phyloP scores from a whole-genome alignment of 2,797 vertebrate genomes.

The Melanotaenia parkinsoni region DNA sequence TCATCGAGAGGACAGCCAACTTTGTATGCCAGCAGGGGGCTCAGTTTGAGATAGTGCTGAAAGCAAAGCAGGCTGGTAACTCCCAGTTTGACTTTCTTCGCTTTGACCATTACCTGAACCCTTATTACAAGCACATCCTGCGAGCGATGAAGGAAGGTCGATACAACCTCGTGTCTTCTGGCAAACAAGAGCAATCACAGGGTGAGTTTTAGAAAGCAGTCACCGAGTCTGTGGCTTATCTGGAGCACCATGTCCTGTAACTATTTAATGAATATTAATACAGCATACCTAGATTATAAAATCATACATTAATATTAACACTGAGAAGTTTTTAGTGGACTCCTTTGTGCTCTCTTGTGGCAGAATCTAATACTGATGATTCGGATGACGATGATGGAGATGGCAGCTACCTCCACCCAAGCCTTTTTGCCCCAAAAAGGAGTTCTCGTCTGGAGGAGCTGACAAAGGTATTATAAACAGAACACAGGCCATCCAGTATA shows the following conservation, averaged over 20 bases:
- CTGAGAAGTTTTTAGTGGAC: conserved; percentile 1
- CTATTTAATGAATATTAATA: conserved; percentile 5
- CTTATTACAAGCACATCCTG: conserved; percentile 98
- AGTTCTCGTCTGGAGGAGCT: conserved; percentile 93
- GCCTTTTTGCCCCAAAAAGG: conserved; percentile 95
- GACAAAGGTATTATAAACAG: conserved; percentile 85
- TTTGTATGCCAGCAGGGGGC: conserved; percentile 97
- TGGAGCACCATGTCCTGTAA: background rate
- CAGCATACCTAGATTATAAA: background rate
- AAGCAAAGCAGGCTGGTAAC: conserved; percentile 96
- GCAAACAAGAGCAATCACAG: conserved; percentile 81
- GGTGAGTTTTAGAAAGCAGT: conserved; percentile 74
- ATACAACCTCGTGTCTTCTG: conserved; percentile 83
- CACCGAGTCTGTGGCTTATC: background rate
- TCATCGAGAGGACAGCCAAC: conserved; percentile 96
- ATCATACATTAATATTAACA: background rate
- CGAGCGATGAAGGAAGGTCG: conserved; percentile 96
- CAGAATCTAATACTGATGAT: conserved; percentile 82
- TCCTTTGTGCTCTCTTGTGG: background rate
- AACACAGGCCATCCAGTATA: background rate
- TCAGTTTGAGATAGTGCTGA: conserved; percentile 98
- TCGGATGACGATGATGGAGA: conserved; percentile 87
- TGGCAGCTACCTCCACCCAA: conserved; percentile 94
- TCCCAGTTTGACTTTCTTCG: conserved; percentile 98
- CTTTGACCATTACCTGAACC: conserved; percentile 99